Evolutionary conservation across 2,113 vertebrate species (phyloP).

Genomic region (Bos javanicus): DNA sequence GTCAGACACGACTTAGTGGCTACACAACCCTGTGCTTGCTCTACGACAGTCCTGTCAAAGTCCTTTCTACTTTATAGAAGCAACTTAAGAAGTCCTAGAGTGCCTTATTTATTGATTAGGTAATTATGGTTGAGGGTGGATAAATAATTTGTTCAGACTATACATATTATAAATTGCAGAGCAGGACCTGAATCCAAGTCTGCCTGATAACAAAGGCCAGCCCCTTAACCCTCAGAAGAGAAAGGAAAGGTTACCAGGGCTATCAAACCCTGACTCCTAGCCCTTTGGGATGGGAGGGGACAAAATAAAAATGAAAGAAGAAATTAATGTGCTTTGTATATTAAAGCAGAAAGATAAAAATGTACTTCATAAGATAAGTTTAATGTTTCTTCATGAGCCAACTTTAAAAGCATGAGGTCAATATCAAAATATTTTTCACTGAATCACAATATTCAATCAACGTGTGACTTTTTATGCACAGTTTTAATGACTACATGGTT

Average conservation of each 20-base stretch:
- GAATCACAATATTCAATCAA: not conserved
- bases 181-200: not conserved
- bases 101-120: not conserved
- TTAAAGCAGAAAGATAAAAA: not conserved
- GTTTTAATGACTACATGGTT: not conserved
- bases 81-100: not conserved
- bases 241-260: not conserved
- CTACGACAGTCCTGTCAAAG: not conserved
- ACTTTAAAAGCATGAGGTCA: not conserved
- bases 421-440: not conserved
- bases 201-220: not conserved
- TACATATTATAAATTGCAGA: not conserved
- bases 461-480: not conserved
- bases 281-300: not conserved
- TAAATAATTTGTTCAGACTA: not conserved
- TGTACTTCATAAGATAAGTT: not conserved
- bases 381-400: not conserved
- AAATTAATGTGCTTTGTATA: not conserved
- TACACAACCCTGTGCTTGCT: not conserved
- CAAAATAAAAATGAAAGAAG: not conserved
- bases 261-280: not conserved
- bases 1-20: not conserved
- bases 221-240: not conserved
- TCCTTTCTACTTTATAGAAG: not conserved
- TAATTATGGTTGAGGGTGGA: not conserved